Evolutionary conservation across 2,888 invertebrate genomes (phyloP), one percentile per base, ranked within the genome.

Genomic region (Drosophila neonasuta): DNA sequence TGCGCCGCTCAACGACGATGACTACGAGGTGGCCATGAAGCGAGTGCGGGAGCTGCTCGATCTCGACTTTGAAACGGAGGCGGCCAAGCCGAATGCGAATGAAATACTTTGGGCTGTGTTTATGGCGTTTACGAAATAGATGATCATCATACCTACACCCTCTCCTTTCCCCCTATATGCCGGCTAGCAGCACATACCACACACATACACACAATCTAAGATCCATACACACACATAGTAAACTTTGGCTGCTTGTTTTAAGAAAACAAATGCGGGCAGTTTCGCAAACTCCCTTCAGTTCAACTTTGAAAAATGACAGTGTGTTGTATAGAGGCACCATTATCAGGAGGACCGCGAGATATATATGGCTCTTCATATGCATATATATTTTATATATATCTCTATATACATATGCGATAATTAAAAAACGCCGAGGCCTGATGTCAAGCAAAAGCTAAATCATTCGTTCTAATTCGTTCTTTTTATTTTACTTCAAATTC

Each of bases 71-170:
- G 99, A 99, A 91, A 95, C 96, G 49, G 99, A 99, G 92, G 95
- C 97, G 76, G 95, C 96, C 92, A 97, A 99, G 92, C 93, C 96
- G 49, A 96, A 96, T 90, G 95, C 96, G 66, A 96, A 96, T 89
- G 98, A 99, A 91, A 95, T 99, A 84, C 95, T 99, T 93, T 99
- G 99, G 99, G 98, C 99, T 58, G 99, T 99, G 67, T 98, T 99
- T 92, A 97, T 98, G 81, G 97, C 99, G 69, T 99, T 99, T 92
- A 97, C 97, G 88, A 99, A 99, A 95, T 99, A 95, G 81, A 51
- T 49, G 24, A 20, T 46, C 50, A 49, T 13, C 44, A 71, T 34
- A 59, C 46, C 56, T 10, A 3, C 32, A 54, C 51, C 11, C 32
- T 10, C 24, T 13, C 30, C 15, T 56, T 46, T n/a, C 29, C 56